Conservation (phyloP, 2,888 invertebrate genomes). For the Leptinotarsa rubiginosa region DNA sequence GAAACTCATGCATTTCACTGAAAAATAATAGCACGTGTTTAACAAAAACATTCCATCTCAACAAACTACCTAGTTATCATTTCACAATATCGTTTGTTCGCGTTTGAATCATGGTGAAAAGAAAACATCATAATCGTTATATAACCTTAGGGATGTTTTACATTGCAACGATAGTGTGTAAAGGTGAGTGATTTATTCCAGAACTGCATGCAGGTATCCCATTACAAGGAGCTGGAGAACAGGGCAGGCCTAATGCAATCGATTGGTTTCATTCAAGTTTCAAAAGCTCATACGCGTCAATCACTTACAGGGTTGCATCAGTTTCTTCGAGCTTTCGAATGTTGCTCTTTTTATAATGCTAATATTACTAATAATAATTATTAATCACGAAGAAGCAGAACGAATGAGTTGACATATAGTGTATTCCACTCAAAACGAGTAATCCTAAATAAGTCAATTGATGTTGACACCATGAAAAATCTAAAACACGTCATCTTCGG, state of each 20-base stretch:
- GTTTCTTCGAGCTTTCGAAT: neutral
- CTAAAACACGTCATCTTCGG: no score
- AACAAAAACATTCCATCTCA: neutral
- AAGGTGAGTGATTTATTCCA: neutral
- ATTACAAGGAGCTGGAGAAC: no score
- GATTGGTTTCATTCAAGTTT: neutral
- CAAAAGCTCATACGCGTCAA: no score
- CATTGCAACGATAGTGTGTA: slow-evolving; percentile 5
- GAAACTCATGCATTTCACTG: slow-evolving; percentile 35
- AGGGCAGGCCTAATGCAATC: neutral
- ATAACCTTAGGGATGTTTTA: neutral
- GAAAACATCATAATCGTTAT: slow-evolving; percentile 1
- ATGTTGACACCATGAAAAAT: no score
- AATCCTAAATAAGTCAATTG: no score
- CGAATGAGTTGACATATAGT: no score
- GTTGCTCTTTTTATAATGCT: neutral
- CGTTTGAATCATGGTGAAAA: neutral
- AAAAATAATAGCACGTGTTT: slow-evolving; percentile 2
- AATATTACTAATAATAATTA: no score
- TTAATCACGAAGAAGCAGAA: no score
- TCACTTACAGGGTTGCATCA: no score
- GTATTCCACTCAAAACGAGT: no score
- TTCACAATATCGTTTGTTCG: neutral
- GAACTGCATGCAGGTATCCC: neutral
- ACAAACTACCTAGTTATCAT: neutral